phyloP scores from a whole-genome alignment of 2,113 vertebrate genomes.

The Anthoscopus minutus region DNA sequence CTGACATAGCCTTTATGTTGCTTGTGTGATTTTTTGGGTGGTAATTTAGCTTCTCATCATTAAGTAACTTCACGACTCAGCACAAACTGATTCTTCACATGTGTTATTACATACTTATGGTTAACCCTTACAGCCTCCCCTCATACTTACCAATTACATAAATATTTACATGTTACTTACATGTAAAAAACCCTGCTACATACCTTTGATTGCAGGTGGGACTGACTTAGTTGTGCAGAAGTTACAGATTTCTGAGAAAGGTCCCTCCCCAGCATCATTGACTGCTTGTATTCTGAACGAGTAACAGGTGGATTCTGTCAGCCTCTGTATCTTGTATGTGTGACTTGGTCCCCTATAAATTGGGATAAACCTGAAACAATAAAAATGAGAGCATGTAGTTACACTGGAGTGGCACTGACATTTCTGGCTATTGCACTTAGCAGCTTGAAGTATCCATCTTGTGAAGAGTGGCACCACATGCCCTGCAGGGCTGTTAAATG shows the following conservation, averaged over 20 bases:
- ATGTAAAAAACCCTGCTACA: fast-evolving
- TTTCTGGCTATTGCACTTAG: not conserved
- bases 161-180: not conserved
- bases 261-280: slow-evolving; percentile 89
- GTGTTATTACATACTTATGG: fast-evolving
- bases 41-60: not conserved
- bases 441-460: fast-evolving
- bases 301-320: slow-evolving; percentile 90
- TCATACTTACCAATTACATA: not conserved
- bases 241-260: slow-evolving; percentile 86
- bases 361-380: slow-evolving; percentile 82
- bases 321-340: slow-evolving; percentile 94
- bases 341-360: slow-evolving; percentile 96
- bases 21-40: not conserved
- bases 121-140: not conserved
- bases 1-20: not conserved
- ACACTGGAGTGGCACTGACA: not conserved
- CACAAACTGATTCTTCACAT: not conserved
- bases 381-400: not conserved
- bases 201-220: slow-evolving; percentile 94
- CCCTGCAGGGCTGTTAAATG: not conserved
- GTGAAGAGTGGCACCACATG: fast-evolving
- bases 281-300: slow-evolving; percentile 93
- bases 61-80: not conserved
- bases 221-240: slow-evolving; percentile 94